Conservation (phyloP, 2,113 vertebrate species). For the Merops nubicus region DNA sequence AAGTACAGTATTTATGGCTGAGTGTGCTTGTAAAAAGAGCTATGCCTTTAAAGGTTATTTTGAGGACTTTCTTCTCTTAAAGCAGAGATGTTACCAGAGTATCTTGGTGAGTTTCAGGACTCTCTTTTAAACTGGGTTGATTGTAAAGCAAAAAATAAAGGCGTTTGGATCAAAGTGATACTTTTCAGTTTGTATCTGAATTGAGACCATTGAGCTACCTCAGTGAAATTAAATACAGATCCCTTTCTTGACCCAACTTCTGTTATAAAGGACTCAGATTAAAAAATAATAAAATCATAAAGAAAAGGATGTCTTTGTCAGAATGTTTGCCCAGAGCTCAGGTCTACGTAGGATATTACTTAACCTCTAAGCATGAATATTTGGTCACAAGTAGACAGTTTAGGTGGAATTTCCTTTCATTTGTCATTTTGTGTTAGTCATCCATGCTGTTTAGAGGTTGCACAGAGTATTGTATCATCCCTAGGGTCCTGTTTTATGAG, state of each 20-base stretch:
- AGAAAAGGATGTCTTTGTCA: background rate
- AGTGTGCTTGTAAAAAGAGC: background rate
- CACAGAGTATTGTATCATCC: slow-evolving; percentile 9
- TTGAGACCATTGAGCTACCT: background rate
- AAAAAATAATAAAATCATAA: background rate
- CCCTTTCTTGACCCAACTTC: background rate
- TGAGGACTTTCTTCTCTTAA: background rate
- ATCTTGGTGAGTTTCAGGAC: background rate
- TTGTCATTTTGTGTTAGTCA: slow-evolving; percentile 37
- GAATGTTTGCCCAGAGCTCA: background rate
- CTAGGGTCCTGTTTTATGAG: slow-evolving; percentile 23
- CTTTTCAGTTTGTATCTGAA: background rate
- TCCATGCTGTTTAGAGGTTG: background rate
- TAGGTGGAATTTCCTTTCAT: slow-evolving; percentile 52
- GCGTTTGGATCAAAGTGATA: background rate
- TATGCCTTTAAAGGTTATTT: background rate
- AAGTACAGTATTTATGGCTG: background rate
- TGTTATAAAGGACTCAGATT: background rate
- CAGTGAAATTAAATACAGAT: background rate
- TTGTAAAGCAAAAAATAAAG: background rate
- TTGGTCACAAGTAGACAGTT: slow-evolving; percentile 13
- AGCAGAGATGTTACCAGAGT: background rate
- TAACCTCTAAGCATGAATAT: background rate
- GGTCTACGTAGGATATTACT: background rate
- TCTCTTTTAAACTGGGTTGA: background rate